phyloP scores from a whole-genome alignment of 1,140 invertebrate genomes.

The Drosophila leontia region DNA sequence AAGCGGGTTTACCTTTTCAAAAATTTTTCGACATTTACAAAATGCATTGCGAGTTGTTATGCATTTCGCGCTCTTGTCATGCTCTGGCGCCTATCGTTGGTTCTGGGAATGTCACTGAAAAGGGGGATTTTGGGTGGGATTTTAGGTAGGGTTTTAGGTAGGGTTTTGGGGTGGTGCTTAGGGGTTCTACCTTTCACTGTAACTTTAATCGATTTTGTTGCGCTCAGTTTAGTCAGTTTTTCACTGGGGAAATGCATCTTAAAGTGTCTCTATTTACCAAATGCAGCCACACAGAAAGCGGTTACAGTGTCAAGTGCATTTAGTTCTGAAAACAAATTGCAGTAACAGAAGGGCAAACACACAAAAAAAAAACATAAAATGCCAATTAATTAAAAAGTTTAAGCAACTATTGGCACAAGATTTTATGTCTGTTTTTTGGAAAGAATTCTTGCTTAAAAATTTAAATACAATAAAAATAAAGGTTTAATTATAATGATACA shows the following conservation, averaged over 20 bases:
- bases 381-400: background rate
- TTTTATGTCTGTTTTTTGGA: too few relatives aligned
- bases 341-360: background rate
- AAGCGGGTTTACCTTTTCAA: conserved; percentile 53
- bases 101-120: background rate
- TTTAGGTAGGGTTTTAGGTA: background rate
- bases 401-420: too few relatives aligned
- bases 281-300: conserved; percentile 10
- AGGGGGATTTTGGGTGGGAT: background rate
- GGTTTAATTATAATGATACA: background rate
- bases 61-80: conserved; percentile 55
- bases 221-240: conserved; percentile 22
- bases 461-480: background rate
- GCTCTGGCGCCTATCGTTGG: conserved; percentile 31
- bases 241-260: background rate
- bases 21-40: conserved; percentile 44
- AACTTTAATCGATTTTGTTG: conserved; percentile 30
- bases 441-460: background rate
- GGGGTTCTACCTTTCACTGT: background rate
- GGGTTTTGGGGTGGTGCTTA: background rate
- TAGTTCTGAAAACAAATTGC: conserved; percentile 7
- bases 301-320: conserved; percentile 1
- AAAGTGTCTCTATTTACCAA: conserved; percentile 6
- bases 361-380: background rate
- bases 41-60: conserved; percentile 46